These are phyloP conservation scores for Trypoxylon attenuatum DNA, from an alignment of 2,888 invertebrate genomes.

Conservation along the genomic window DNA sequence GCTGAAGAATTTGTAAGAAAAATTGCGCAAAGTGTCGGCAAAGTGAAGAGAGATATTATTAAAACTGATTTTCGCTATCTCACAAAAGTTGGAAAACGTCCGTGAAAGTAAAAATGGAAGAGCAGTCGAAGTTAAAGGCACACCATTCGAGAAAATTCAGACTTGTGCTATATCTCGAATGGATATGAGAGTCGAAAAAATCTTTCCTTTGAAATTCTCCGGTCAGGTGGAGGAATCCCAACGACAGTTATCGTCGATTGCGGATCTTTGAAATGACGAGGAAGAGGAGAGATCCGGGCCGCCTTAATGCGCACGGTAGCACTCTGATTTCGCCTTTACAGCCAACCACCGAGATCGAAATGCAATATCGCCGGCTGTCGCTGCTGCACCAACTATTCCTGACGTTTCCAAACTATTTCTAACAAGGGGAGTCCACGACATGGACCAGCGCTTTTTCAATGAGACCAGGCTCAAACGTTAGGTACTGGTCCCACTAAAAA, in stretches of 20 bases:
- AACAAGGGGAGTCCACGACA: too few relatives aligned
- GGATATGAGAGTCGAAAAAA: constrained; percentile 7
- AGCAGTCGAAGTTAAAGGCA: neutral
- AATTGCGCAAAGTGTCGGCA: too few relatives aligned
- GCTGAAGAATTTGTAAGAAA: too few relatives aligned
- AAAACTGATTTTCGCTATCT: too few relatives aligned
- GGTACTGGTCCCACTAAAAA: too few relatives aligned
- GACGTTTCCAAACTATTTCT: constrained; percentile 62
- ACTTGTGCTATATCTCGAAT: neutral
- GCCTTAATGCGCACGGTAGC: constrained; percentile 42
- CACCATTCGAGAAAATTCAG: neutral
- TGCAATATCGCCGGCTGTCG: constrained; percentile 58
- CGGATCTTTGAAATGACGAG: constrained; percentile 35
- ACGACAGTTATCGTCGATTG: constrained; percentile 44
- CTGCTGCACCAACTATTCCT: constrained; percentile 53
- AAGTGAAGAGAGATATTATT: too few relatives aligned
- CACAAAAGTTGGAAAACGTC: too few relatives aligned
- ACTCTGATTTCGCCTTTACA: constrained; percentile 52
- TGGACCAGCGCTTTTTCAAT: too few relatives aligned
- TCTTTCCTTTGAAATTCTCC: constrained; percentile 7
- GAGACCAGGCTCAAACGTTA: too few relatives aligned
- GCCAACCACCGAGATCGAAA: constrained; percentile 37
- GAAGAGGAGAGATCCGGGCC: constrained; percentile 4
- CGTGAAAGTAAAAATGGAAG: too few relatives aligned
- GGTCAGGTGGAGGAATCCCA: constrained; percentile 18